phyloP scores from a whole-genome alignment of 1,140 invertebrate genomes.

The Anagrus nilaparvatae region DNA sequence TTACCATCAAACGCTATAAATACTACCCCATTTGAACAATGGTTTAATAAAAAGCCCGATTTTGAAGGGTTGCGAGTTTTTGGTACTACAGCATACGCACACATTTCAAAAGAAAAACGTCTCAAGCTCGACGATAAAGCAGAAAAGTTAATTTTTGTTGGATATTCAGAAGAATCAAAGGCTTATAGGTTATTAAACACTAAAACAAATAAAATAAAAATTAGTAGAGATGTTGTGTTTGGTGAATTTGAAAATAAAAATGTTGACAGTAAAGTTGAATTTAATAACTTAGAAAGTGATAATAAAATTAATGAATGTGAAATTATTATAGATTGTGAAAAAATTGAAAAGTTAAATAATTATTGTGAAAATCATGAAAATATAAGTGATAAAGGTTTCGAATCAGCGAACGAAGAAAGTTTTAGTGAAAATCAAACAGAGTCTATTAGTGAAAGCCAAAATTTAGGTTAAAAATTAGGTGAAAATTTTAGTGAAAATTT shows the following conservation, averaged over 20 bases:
- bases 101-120: slow-evolving; percentile 19
- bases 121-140: slow-evolving; percentile 21
- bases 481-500: too few relatives aligned
- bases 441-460: slow-evolving; percentile 16
- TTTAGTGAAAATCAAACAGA: not conserved
- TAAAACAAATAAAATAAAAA: slow-evolving; percentile 19
- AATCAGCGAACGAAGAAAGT: not conserved
- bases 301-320: not conserved
- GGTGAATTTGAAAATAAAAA: slow-evolving; percentile 16
- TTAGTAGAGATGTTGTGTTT: slow-evolving; percentile 25
- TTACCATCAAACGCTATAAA: slow-evolving; percentile 7
- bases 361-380: too few relatives aligned
- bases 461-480: too few relatives aligned
- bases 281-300: not conserved
- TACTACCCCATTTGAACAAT: slow-evolving; percentile 10
- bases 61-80: slow-evolving; percentile 17
- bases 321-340: too few relatives aligned
- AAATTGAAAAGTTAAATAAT: too few relatives aligned
- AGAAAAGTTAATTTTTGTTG: slow-evolving; percentile 23
- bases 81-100: slow-evolving; percentile 15
- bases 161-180: slow-evolving; percentile 24
- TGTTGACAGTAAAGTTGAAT: slow-evolving; percentile 15
- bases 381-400: not conserved
- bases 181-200: slow-evolving; percentile 20
- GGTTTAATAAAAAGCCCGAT: slow-evolving; percentile 9